Conservation (phyloP, 1,140 invertebrate species). For the Cyclina sinensis region DNA sequence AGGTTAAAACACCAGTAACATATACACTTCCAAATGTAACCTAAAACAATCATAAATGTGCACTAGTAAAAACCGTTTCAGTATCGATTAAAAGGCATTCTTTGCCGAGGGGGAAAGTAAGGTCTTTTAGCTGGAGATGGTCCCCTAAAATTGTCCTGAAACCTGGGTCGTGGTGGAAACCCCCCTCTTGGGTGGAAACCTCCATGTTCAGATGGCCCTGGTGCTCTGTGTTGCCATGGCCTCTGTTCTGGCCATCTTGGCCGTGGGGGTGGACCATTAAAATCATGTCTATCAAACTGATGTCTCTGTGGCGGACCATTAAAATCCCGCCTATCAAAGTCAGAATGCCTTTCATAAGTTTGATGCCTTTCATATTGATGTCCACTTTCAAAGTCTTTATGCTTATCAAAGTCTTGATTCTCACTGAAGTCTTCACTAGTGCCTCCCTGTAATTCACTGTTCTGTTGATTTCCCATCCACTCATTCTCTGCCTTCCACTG, state of each 20-base stretch:
- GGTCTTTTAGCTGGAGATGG: constrained; percentile 63
- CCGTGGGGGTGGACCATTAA: background rate
- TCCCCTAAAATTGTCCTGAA: constrained; percentile 40
- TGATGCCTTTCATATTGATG: background rate
- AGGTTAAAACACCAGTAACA: background rate
- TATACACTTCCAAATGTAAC: background rate
- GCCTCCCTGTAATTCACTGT: background rate
- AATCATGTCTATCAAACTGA: background rate
- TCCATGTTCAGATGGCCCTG: background rate
- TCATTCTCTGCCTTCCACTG: background rate
- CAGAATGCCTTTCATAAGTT: background rate
- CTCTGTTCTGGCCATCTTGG: constrained; percentile 31
- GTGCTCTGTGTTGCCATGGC: constrained; percentile 15
- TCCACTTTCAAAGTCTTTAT: background rate
- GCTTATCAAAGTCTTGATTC: background rate
- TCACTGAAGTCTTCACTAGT: background rate
- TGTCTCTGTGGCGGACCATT: background rate
- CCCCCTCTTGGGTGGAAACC: constrained; percentile 41
- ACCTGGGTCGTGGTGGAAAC: constrained; percentile 26
- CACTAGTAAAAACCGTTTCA: background rate
- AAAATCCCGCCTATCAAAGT: background rate
- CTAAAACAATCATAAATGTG: background rate
- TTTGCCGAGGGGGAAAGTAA: constrained; percentile 53
- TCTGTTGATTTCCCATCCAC: background rate
- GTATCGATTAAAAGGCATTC: constrained; percentile 62